Percentiles rank a stretch among this genome's conserved stretches.
These are phyloP conservation scores for Antheraea yamamai DNA, from an alignment of 2,888 invertebrate genomes.

Conservation along the genomic window DNA sequence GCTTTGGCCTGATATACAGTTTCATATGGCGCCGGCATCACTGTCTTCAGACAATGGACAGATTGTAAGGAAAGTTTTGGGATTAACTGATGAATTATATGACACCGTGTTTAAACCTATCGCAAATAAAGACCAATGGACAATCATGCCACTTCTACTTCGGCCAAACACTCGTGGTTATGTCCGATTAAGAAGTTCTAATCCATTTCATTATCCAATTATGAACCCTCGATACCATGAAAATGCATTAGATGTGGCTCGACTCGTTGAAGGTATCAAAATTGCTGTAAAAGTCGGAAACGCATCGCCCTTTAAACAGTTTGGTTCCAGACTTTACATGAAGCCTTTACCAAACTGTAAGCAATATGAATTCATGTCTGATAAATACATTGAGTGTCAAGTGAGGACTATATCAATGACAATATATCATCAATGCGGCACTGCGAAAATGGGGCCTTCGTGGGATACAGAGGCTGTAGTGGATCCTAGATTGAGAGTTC, in stretches of 20 bases:
- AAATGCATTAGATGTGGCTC: conserved; percentile 88
- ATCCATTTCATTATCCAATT: conserved; percentile 93
- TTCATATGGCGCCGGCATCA: conserved; percentile 96
- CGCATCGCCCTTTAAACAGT: conserved; percentile 90
- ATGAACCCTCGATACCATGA: conserved; percentile 97
- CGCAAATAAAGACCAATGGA: conserved; percentile 90
- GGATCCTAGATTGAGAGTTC: conserved; percentile 88
- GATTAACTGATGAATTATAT: conserved; percentile 90
- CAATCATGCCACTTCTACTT: conserved; percentile 91
- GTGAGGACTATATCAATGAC: conserved; percentile 94
- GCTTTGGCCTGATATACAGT: conserved; percentile 94
- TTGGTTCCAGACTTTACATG: conserved; percentile 88
- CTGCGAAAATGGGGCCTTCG: conserved; percentile 93
- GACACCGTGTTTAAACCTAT: conserved; percentile 91
- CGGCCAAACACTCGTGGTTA: conserved; percentile 91
- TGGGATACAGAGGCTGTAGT: conserved; percentile 91
- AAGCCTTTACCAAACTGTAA: conserved; percentile 91
- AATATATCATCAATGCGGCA: conserved; percentile 94
- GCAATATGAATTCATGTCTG: conserved; percentile 87
- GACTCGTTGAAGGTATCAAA: conserved; percentile 92
- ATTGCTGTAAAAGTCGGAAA: conserved; percentile 88
- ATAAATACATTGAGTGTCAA: conserved; percentile 93
- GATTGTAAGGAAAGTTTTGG: conserved; percentile 88
- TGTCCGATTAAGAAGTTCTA: conserved; percentile 87
- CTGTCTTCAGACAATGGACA: conserved; percentile 90